Base-by-base conservation (phyloP, 2,113 vertebrate species). In the Tragelaphus buxtoni region DNA sequence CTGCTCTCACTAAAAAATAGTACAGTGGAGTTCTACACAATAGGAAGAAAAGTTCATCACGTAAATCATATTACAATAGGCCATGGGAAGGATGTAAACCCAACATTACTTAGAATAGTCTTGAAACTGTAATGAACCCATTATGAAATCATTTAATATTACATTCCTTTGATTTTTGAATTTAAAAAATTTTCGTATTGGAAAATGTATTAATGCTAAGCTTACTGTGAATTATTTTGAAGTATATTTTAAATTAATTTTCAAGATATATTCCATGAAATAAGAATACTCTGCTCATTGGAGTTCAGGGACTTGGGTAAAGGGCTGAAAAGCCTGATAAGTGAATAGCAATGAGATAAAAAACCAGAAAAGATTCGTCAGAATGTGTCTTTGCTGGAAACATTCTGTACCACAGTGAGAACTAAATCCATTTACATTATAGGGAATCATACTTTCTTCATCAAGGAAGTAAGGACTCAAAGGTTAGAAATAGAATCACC, bases 201-300 rank as follows among this genome's bases (percentile, higher is more conserved):
- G 93, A 97, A 97, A 72, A 26, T 79, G 20, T 58, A 26, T 87
- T 72, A 86, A 63, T 88, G 93, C 22, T 86, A 94, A 96, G 58
- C 10, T 96, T 94, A 81, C 82, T 63, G 35, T 97, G 86, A 97
- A 63, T 88, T 91, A 83, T 97, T 97, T 88, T 82, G 81, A 98
- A 98, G 88, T 76, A 74, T 72, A 47, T 79, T 95, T 97, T 94
- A 97, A 97, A 61, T 97, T 7, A 76, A 11, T 90, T 91, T 97
- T 97, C 61, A 95, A 97, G 65, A 51, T 49, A 18, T 20, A 80
- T 9, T 88, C 9, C 5, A 9, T 82, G 22, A 87, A 87, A 42
- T 81, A 53, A 55, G 56, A 84, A 82, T 49, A 26, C 30, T 22
- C 74, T 69, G 30, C 61, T 89, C 80, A 39, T 95, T 79, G 91